Evolutionary conservation across 2,113 vertebrate species (phyloP).

Genomic region (Ophthalmolycus amberensis): DNA sequence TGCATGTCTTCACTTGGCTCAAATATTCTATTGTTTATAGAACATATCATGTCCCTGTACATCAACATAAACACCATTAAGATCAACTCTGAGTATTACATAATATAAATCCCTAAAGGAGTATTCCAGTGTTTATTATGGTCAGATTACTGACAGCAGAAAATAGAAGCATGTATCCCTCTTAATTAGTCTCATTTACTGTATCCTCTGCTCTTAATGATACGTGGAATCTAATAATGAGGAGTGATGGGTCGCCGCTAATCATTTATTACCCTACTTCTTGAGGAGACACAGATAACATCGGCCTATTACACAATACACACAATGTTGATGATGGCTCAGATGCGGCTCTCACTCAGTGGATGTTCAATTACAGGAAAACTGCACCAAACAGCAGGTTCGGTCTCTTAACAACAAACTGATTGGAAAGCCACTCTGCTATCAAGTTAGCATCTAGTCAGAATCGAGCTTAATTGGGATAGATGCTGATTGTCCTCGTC

Average conservation of each 20-base stretch:
- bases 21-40: background rate
- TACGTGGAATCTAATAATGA: slow-evolving; percentile 60
- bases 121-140: slow-evolving; percentile 3
- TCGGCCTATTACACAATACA: background rate
- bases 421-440: slow-evolving; percentile 28
- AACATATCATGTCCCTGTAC: background rate
- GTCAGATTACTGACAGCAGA: slow-evolving; percentile 46
- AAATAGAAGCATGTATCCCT: slow-evolving; percentile 40
- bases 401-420: background rate
- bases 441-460: slow-evolving; percentile 51
- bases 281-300: slow-evolving; percentile 24
- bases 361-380: background rate
- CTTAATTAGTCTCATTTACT: slow-evolving; percentile 66
- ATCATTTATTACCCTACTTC: slow-evolving; percentile 39
- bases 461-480: slow-evolving; percentile 57
- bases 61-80: slow-evolving; percentile 2
- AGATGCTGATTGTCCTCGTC: slow-evolving; percentile 70
- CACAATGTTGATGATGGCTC: background rate
- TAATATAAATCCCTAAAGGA: slow-evolving; percentile 28
- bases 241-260: slow-evolving; percentile 39
- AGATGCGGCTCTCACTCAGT: slow-evolving; percentile 9
- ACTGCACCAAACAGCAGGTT: slow-evolving; percentile 13
- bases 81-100: slow-evolving; percentile 25
- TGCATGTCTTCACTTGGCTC: background rate
- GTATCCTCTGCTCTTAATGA: slow-evolving; percentile 66